Base-by-base conservation (phyloP, 2,113 vertebrate genomes). In the Scatophagus argus region DNA sequence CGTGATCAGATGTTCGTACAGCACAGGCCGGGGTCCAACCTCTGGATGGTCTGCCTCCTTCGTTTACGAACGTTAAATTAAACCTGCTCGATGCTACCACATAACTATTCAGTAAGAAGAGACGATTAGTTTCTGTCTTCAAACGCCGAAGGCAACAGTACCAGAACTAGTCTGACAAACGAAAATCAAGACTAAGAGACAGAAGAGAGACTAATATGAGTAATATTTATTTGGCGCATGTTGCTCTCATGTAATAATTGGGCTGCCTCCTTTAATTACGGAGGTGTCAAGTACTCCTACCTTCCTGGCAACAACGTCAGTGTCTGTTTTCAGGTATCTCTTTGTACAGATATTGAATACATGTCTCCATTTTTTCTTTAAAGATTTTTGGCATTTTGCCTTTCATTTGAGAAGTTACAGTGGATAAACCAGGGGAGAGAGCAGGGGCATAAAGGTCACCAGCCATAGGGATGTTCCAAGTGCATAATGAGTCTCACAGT, bases 1-100 rank as follows among this genome's bases (percentile, higher is more conserved):
- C 83, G 86, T 88, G 86, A 90, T 67, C 83, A 64, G 32, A 25
- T n/a, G 3, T 36, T 32, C 64, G 14, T 14, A 10, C 11, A 44
- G 13, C 27, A 21, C 36, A 64, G 82, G 82, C 74, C 62, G 27
- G 61, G 7, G 78, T 77, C 61, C 69, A 71, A 7, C 65, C 25
- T 8, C 43, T 74, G 71, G 55, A 63, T 59, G 25, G 25, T 14
- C 29, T 36, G 51, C 32, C 46, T 31, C 52, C 38, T 44, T 36
- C 0, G n/a, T 0, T 47, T 19, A 0, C 51, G 3, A 10, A n/a
- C n/a, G n/a, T n/a, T n/a, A 41, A n/a, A 9, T 41, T 41, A 8
- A 31, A 60, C 29, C 23, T 63, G 66, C n/a, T 46, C 17, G 21
- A 1, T 9, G 10, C 34, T 1, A 4, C 36, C 27, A 32, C 9